Percentiles rank a stretch among this genome's conserved stretches.
Evolutionary conservation across 2,113 vertebrate genomes (phyloP).

Genomic region (Bubo blakistoni): DNA sequence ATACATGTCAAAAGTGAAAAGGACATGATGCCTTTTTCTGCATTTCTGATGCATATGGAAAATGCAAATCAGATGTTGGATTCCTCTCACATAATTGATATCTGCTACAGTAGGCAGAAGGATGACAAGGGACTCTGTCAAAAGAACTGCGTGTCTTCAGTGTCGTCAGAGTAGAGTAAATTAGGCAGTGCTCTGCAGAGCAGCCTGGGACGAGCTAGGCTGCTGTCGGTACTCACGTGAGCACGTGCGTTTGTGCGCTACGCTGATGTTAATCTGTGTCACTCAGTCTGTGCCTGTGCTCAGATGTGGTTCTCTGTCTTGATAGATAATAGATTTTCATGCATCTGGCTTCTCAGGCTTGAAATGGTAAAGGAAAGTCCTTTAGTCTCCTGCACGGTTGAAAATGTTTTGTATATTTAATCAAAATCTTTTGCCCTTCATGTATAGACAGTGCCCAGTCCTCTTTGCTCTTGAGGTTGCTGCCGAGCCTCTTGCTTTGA

Average conservation of each 20-base stretch:
- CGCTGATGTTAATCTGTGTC: not conserved
- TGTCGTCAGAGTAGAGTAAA: not conserved
- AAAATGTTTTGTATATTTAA: not conserved
- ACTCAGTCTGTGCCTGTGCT: not conserved
- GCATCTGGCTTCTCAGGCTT: not conserved
- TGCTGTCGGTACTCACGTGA: not conserved
- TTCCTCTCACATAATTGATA: not conserved
- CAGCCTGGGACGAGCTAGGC: not conserved
- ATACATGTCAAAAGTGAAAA: not conserved
- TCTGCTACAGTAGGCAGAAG: not conserved
- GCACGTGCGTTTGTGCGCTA: not conserved
- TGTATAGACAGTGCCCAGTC: not conserved
- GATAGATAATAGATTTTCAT: not conserved
- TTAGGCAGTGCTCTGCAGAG: not conserved
- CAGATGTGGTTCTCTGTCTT: not conserved
- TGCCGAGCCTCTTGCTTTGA: not conserved
- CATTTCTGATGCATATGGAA: not conserved
- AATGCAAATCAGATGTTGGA: not conserved
- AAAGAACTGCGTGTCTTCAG: not conserved
- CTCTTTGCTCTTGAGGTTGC: not conserved
- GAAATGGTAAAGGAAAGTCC: not conserved
- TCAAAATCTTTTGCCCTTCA: not conserved
- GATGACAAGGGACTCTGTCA: not conserved
- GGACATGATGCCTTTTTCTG: not conserved
- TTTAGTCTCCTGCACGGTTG: not conserved